Conservation (phyloP, 2,888 invertebrate genomes). For the Urechis unicinctus region DNA sequence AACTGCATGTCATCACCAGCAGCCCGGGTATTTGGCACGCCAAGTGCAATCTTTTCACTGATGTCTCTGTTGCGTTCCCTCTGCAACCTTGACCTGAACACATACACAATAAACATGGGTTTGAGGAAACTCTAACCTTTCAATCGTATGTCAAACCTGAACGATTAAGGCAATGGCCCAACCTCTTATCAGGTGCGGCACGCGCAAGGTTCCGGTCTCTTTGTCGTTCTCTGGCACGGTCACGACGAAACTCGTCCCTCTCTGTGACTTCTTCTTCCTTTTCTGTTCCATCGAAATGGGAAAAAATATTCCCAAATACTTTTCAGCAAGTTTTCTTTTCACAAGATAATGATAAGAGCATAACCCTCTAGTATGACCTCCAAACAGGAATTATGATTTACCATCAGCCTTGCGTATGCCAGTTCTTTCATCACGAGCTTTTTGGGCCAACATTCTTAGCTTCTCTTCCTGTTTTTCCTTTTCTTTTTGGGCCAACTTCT, state of each 20-base stretch:
- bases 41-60: constrained; percentile 96
- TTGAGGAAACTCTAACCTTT: too few relatives aligned
- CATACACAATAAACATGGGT: too few relatives aligned
- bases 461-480: constrained; percentile 97
- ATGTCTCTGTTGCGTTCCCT: constrained; percentile 80
- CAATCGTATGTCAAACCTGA: too few relatives aligned
- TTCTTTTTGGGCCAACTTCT: constrained; percentile 92
- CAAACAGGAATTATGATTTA: too few relatives aligned
- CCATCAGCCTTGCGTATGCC: constrained; percentile 59
- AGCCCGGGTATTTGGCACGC: constrained; percentile 76
- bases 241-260: constrained; percentile 63
- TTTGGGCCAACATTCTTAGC: constrained; percentile 83
- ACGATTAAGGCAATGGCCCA: too few relatives aligned
- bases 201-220: constrained; percentile 86
- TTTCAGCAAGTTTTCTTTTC: too few relatives aligned
- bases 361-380: neutral
- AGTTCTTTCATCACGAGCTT: constrained; percentile 90
- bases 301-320: neutral
- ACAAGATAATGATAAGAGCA: too few relatives aligned
- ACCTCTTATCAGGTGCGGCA: constrained; percentile 83
- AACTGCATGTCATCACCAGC: constrained; percentile 69
- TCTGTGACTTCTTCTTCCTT: constrained; percentile 65
- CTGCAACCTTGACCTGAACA: constrained; percentile 65
- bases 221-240: constrained; percentile 84
- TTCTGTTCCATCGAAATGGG: constrained; percentile 28